Evolutionary conservation across 2,888 invertebrate genomes (phyloP).

Genomic region (Hirudinaria manillensis): DNA sequence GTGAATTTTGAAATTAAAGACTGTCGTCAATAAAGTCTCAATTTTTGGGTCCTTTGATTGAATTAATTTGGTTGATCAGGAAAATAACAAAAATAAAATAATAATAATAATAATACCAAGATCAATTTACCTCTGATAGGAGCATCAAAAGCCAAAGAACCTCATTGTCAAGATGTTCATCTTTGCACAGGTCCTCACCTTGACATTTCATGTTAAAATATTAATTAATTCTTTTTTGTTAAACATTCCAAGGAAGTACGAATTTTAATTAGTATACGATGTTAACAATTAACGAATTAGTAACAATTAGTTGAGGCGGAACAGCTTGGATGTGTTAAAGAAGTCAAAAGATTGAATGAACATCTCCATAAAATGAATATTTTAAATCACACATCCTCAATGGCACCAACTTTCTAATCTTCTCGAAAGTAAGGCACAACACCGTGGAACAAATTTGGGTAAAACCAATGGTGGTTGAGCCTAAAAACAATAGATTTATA

Average conservation of each 20-base stretch:
- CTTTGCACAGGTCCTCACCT: constrained; percentile 62
- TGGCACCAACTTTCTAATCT: not conserved
- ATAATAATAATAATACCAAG: not conserved
- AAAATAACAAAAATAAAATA: too few relatives aligned
- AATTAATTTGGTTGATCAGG: too few relatives aligned
- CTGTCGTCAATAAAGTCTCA: too few relatives aligned
- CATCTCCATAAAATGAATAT: constrained; percentile 26
- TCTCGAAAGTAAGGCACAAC: not conserved
- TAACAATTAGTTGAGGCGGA: too few relatives aligned
- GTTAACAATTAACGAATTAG: not conserved
- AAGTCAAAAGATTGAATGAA: too few relatives aligned
- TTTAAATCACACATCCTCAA: not conserved
- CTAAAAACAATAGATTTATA: not conserved
- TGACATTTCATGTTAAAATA: constrained; percentile 22
- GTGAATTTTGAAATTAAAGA: too few relatives aligned
- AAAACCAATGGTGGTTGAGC: not conserved
- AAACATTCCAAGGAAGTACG: not conserved
- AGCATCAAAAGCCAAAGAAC: constrained; percentile 71
- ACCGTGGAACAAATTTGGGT: constrained; percentile 19
- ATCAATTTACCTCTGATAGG: constrained; percentile 61
- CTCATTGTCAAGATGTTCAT: constrained; percentile 73
- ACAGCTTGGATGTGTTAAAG: too few relatives aligned
- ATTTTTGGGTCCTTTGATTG: too few relatives aligned
- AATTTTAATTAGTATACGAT: not conserved
- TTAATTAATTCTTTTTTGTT: not conserved